Evolutionary conservation across 2,113 vertebrate genomes (phyloP).

Genomic region (Ranitomeya imitator): DNA sequence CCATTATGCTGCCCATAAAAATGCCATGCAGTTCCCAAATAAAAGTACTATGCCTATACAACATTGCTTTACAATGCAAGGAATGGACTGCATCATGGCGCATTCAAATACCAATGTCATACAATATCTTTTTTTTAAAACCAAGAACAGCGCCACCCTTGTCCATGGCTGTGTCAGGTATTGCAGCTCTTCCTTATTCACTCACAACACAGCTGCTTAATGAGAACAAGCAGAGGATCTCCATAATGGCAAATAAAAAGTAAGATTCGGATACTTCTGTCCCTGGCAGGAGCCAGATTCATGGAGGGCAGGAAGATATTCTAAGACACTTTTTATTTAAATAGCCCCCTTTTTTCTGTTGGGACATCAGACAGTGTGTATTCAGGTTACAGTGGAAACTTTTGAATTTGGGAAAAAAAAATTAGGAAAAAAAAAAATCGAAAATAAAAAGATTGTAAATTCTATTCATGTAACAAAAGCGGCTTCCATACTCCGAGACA

Average conservation of each 20-base stretch:
- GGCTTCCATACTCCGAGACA: neutral
- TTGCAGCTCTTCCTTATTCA: neutral
- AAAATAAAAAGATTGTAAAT: neutral
- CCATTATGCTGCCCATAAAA: too few relatives aligned
- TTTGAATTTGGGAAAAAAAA: neutral
- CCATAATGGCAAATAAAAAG: neutral
- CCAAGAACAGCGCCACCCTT: neutral
- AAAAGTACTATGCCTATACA: too few relatives aligned
- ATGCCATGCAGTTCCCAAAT: too few relatives aligned
- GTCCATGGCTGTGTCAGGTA: neutral
- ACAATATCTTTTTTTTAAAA: too few relatives aligned
- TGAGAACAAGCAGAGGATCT: neutral
- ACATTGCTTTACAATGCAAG: too few relatives aligned
- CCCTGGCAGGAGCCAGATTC: neutral
- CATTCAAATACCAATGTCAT: too few relatives aligned
- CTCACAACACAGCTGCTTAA: neutral
- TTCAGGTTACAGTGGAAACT: neutral
- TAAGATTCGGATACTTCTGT: neutral
- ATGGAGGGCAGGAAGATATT: neutral
- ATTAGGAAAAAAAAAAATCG: neutral
- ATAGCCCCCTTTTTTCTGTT: neutral
- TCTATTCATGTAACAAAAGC: constrained; percentile 1
- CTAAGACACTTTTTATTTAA: neutral
- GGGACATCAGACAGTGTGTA: neutral
- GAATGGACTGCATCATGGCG: too few relatives aligned